Percentiles rank a stretch among this genome's conserved stretches.
These are phyloP conservation scores for Delia radicum DNA, from an alignment of 1,140 invertebrate genomes.

Conservation along the genomic window DNA sequence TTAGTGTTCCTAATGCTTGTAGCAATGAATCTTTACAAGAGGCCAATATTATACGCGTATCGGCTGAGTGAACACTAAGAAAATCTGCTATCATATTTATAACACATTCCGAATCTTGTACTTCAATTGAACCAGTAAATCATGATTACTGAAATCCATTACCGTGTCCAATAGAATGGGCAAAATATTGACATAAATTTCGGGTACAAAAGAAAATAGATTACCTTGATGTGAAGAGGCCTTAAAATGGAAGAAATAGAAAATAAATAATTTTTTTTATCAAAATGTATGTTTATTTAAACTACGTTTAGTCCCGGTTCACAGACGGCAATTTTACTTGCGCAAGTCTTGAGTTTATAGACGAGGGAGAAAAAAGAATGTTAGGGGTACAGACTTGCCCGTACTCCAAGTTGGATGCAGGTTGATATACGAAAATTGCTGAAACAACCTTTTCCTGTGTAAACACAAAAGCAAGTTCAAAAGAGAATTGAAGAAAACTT, in stretches of 20 bases:
- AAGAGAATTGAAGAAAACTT: too few species aligned
- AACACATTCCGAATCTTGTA: slow-evolving; percentile 50
- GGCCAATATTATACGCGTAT: slow-evolving; percentile 72
- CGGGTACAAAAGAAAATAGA: slow-evolving; percentile 78
- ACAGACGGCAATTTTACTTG: too few species aligned
- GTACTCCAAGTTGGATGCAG: too few species aligned
- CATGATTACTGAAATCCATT: slow-evolving; percentile 62
- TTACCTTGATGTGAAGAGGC: slow-evolving; percentile 61
- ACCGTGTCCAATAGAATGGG: slow-evolving; percentile 62
- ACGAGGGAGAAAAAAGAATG: too few species aligned
- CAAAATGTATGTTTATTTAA: too few species aligned
- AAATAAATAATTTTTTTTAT: not conserved
- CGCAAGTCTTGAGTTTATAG: too few species aligned
- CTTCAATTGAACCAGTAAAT: slow-evolving; percentile 45
- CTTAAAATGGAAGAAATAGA: slow-evolving; percentile 2
- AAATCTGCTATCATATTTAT: slow-evolving; percentile 70
- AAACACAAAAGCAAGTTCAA: too few species aligned
- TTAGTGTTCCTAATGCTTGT: slow-evolving; percentile 73
- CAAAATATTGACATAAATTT: slow-evolving; percentile 68
- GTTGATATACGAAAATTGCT: too few species aligned
- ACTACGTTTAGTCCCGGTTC: too few species aligned
- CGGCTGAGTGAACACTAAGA: slow-evolving; percentile 73
- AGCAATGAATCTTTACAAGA: slow-evolving; percentile 76
- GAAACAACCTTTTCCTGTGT: too few species aligned
- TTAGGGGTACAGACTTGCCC: too few species aligned